phyloP scores from a whole-genome alignment of 2,797 vertebrate species.

The Phataginus tetradactyla region DNA sequence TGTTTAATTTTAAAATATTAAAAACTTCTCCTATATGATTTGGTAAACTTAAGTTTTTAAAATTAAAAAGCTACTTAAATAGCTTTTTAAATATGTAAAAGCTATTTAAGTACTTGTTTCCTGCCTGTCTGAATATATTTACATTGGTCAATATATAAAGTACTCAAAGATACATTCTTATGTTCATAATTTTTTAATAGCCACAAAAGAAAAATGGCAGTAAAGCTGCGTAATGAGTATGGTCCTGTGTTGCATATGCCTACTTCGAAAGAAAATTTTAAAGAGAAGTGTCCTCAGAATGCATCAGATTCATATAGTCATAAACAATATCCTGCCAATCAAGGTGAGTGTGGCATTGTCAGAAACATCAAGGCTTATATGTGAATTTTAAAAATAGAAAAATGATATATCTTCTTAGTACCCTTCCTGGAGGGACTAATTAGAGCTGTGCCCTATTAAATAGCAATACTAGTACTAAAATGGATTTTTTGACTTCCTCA shows the following conservation, averaged over 20 bases:
- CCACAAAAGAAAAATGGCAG: slow-evolving; percentile 94
- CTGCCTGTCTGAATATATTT: slow-evolving; percentile 21
- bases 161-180: slow-evolving; percentile 41
- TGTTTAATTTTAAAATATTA: slow-evolving; percentile 55
- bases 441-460: background rate
- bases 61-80: too few species aligned
- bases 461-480: background rate
- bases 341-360: slow-evolving; percentile 86
- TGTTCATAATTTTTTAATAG: slow-evolving; percentile 84
- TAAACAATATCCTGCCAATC: slow-evolving; percentile 88
- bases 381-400: slow-evolving; percentile 35
- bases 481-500: background rate
- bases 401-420: background rate
- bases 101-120: slow-evolving; percentile 14
- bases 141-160: background rate
- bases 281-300: slow-evolving; percentile 88
- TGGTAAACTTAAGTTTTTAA: background rate
- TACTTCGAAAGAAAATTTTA: slow-evolving; percentile 92
- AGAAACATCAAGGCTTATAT: background rate
- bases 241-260: slow-evolving; percentile 96
- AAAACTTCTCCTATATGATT: background rate
- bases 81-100: too few species aligned
- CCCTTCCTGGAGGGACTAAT: background rate
- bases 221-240: slow-evolving; percentile 94
- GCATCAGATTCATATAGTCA: slow-evolving; percentile 86